Evolutionary conservation across 2,888 invertebrate genomes (phyloP), one percentile per base, ranked within the genome.

Genomic region (Nipponacmea schrenckii): DNA sequence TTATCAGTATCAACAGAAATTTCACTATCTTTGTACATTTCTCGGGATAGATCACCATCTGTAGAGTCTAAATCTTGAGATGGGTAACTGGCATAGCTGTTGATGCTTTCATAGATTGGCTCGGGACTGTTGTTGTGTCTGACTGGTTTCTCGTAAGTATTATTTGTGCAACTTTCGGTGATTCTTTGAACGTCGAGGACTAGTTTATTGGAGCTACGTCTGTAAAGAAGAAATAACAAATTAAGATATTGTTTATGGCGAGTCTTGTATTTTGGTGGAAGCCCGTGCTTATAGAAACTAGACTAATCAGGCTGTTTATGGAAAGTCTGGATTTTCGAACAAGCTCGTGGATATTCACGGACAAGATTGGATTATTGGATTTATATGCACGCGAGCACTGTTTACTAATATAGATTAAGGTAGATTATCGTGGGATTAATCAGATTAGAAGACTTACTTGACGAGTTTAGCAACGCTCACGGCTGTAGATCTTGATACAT

Each of bases 381-480:
- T 48, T 48, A 26, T 26, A 5, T 39, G 39, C 39, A 39, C 39
- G 39, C 39, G 39, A 39, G 39, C 39, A 39, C 39, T 39, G 39
- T 39, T 39, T 39, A 39, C 39, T 39, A 39, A 39, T 39, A 39
- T 39, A 39, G 39, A 39, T 39, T 39, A 39, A 39, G 39, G 10
- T 39, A 39, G 39, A 39, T 39, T 39, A 39, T 39, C 39, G 39
- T 15, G 5, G 44, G 62, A 56, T 65, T 39, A 72, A 46, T 44
- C 10, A 44, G 24, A 64, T 46, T n/a, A 45, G 17, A 56, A 39
- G 56, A 81, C 84, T 82, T 80, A 87, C 86, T 84, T 86, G 76
- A 88, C 82, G 45, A 88, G 79, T 73, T 85, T 84, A 26, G 85
- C 87, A 1, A 87, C 86, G 71, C 86, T 86, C 64, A 81, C 84